Base-by-base conservation (phyloP, 2,113 vertebrate species). In the Halcyon senegalensis region DNA sequence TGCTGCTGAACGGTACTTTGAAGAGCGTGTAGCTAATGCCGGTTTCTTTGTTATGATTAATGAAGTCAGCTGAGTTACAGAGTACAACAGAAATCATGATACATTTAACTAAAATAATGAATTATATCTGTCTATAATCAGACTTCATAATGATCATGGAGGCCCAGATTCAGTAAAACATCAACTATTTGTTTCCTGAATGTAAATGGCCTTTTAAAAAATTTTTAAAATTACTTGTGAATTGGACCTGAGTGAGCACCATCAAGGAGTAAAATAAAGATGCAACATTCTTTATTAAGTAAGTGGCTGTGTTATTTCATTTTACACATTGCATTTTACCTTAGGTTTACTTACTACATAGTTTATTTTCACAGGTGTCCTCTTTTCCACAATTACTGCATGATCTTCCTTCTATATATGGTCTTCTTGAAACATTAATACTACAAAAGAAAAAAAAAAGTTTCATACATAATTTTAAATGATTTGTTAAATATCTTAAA, bases 281-380 rank as follows among this genome's bases (percentile, higher is more conserved):
- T 78, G 30, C 11, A 62, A 31, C 31, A 41, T 18, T 39, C 64
- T 83, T 86, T 46, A 63, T 58, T 23, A 33, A 58, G 16, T 10
- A 62, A 10, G 23, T 20, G 13, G 16, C 15, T 64, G 5, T 11
- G 25, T 51, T 62, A 44, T 63, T 82, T 63, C 25, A 58, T 78
- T 58, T 35, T 43, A 58, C 18, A 16, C 44, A 58, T 5, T 68
- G 20, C 21, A 23, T 50, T 59, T 63, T 67, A 86, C 62, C 23
- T 13, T 62, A 25, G 16, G 23, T 92, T 89, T 94, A 79, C 98
- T 98, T 97, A 99, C 98, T 12, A 72, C 98, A 99, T 39, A 98
- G 95, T 0, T 89, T 97, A 3, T 95, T 43, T 31, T 23, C 11
- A 56, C 98, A 99, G 24, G 3, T 85, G 13, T 96, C 93, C 33